Conservation (phyloP, 1,140 invertebrate species). For the Calycopis cecrops region DNA sequence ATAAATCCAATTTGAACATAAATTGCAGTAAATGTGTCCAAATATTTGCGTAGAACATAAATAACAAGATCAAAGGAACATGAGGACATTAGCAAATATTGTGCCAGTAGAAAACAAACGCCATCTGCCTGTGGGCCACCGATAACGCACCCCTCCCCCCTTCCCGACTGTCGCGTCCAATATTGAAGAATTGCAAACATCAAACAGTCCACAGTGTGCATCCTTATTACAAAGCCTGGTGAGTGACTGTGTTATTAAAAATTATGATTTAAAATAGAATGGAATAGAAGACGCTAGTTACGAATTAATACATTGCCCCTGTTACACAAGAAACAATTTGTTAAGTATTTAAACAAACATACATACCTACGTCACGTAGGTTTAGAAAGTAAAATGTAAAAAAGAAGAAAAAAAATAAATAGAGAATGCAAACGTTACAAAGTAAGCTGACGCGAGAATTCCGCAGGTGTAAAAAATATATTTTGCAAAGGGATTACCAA, state of each 20-base stretch:
- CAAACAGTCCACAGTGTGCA: constrained; percentile 23
- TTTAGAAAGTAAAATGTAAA: too few relatives aligned
- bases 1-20: neutral
- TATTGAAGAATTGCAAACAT: constrained; percentile 54
- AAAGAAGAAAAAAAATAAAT: too few relatives aligned
- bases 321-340: too few relatives aligned
- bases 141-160: constrained; percentile 32
- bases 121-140: constrained; percentile 28
- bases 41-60: constrained; percentile 2
- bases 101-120: constrained; percentile 15
- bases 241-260: neutral
- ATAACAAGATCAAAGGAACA: neutral
- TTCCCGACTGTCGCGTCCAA: constrained; percentile 43
- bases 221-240: constrained; percentile 17
- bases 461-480: too few relatives aligned
- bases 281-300: too few relatives aligned
- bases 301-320: too few relatives aligned
- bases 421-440: too few relatives aligned
- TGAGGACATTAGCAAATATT: constrained; percentile 5
- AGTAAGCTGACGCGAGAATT: too few relatives aligned
- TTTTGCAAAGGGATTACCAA: too few relatives aligned
- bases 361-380: too few relatives aligned
- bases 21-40: neutral
- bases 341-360: too few relatives aligned
- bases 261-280: too few relatives aligned